These are phyloP conservation scores for silkworm (Bombyx mori) DNA, from an alignment of 1,140 invertebrate genomes.

Conservation along the genomic window DNA sequence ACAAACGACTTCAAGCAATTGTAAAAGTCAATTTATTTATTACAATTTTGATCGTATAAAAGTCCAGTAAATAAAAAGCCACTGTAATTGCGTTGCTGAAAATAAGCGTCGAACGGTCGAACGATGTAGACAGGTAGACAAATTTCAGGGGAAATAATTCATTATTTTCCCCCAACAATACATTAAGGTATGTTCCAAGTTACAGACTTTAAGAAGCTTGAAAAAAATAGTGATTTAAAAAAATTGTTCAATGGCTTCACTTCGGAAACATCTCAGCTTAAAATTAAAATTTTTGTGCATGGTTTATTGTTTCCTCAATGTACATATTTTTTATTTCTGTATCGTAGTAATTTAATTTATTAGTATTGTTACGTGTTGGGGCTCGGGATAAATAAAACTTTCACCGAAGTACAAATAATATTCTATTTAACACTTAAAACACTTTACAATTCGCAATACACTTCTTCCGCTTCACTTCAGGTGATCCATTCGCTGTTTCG, in stretches of 20 bases:
- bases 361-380: not conserved
- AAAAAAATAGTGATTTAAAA: not conserved
- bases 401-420: not conserved
- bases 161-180: slow-evolving; percentile 8
- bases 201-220: not conserved
- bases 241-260: not conserved
- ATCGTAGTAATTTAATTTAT: not conserved
- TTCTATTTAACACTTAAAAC: too few relatives aligned
- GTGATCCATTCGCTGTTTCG: too few relatives aligned
- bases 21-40: too few relatives aligned
- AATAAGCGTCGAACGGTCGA: slow-evolving; percentile 3
- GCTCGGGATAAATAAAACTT: not conserved
- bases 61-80: not conserved
- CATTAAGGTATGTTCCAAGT: slow-evolving; percentile 3
- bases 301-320: not conserved
- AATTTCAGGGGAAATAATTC: slow-evolving; percentile 5
- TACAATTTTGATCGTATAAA: too few relatives aligned
- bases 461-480: too few relatives aligned
- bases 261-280: not conserved
- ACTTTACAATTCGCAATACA: too few relatives aligned
- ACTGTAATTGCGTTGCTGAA: not conserved
- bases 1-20: too few relatives aligned
- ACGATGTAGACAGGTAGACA: slow-evolving; percentile 7
- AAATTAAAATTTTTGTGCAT: not conserved
- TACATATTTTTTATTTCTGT: not conserved